These are phyloP conservation scores for Caenorhabditis sp. DNA, from an alignment of 2,888 invertebrate genomes.

Conservation along the genomic window DNA sequence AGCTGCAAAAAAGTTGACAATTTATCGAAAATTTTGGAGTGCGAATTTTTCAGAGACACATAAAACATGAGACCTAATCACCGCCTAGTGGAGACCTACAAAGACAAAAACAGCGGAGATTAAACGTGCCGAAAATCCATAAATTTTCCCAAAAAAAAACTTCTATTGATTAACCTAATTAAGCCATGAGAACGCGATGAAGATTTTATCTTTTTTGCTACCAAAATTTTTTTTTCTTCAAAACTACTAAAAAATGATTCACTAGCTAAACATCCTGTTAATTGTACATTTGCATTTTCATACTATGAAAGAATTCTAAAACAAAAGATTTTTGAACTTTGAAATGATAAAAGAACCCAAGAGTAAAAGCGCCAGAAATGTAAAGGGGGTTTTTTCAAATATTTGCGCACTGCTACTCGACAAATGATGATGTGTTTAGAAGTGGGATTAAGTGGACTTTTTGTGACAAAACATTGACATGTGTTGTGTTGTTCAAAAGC, in stretches of 20 bases:
- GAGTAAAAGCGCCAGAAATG: not conserved
- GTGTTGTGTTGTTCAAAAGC: not conserved
- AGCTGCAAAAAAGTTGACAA: constrained; percentile 24
- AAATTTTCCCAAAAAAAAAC: not conserved
- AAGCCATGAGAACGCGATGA: not conserved
- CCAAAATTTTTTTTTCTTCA: no score
- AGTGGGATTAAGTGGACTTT: constrained; percentile 1
- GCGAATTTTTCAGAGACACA: not conserved
- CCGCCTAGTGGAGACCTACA: not conserved
- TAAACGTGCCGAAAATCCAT: not conserved
- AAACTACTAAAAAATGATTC: not conserved
- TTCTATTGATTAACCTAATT: constrained; percentile 1
- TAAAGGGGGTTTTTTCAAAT: not conserved
- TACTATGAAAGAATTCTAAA: not conserved
- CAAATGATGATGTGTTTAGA: not conserved
- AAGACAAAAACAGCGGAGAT: not conserved
- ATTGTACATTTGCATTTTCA: no score
- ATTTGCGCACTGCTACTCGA: not conserved
- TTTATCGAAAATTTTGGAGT: not conserved
- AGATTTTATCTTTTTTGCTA: not conserved
- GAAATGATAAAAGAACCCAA: not conserved
- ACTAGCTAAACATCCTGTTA: not conserved
- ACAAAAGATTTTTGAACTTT: not conserved
- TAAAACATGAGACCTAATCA: not conserved
- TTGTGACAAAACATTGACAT: not conserved